phyloP scores from a whole-genome alignment of 1,140 invertebrate genomes.

The Drosophila saltans region DNA sequence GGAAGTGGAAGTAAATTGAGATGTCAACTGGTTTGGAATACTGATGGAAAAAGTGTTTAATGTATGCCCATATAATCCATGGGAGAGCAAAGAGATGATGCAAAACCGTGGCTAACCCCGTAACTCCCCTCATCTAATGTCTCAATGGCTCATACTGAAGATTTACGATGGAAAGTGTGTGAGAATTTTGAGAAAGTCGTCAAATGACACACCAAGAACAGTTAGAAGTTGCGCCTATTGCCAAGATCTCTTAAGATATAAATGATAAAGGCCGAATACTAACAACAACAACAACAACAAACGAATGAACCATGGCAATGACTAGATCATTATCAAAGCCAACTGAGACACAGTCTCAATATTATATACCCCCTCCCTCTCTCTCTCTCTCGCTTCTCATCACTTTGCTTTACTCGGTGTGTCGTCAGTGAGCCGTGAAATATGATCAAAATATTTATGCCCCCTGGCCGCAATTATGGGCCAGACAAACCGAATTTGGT shows the following conservation, averaged over 20 bases:
- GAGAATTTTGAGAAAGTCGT: conserved; percentile 61
- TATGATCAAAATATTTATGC: conserved; percentile 79
- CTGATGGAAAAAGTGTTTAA: conserved; percentile 25
- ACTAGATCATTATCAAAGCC: conserved; percentile 58
- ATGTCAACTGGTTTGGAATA: conserved; percentile 45
- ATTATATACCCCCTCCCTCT: neutral
- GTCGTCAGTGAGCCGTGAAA: conserved; percentile 71
- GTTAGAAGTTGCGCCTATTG: conserved; percentile 38
- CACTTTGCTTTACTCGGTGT: neutral
- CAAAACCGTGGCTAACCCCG: conserved; percentile 67
- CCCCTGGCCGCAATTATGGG: conserved; percentile 66
- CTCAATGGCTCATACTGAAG: conserved; percentile 23
- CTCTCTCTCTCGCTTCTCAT: neutral
- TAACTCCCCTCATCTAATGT: neutral
- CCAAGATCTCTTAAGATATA: conserved; percentile 2
- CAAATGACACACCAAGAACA: conserved; percentile 61
- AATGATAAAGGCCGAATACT: conserved; percentile 19
- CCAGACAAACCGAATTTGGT: conserved; percentile 27
- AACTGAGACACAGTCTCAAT: neutral
- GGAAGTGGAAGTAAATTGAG: conserved; percentile 75
- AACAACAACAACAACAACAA: conserved; percentile 16
- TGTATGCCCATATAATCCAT: conserved; percentile 21
- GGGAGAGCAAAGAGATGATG: conserved; percentile 48
- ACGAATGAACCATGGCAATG: conserved; percentile 40
- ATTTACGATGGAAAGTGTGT: conserved; percentile 81